A percentile compares a stretch with the other conserved stretches of the same genome.
Evolutionary conservation across 2,113 vertebrate genomes (phyloP).

Genomic region (Notarius quadriscutis): DNA sequence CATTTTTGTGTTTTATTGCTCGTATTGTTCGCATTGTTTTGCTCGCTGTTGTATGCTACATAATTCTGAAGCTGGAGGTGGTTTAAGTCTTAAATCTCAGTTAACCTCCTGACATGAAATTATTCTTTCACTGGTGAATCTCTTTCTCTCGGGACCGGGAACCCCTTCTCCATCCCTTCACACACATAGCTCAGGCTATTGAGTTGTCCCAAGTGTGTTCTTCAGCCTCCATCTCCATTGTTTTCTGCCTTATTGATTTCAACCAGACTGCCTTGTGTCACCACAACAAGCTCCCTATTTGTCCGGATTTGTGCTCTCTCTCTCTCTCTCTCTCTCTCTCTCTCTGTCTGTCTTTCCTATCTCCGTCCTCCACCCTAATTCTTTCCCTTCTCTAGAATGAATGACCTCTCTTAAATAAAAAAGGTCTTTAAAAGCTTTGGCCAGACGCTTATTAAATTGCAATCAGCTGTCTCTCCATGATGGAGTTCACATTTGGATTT

Average conservation of each 20-base stretch:
- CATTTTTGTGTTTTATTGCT: background rate
- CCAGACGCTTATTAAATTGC: conserved; percentile 68
- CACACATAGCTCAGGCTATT: conserved; percentile 66
- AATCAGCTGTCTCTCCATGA: conserved; percentile 65
- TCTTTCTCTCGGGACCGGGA: background rate
- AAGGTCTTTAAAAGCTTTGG: conserved; percentile 63
- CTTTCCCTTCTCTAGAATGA: conserved; percentile 43
- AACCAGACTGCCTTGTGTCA: conserved; percentile 67
- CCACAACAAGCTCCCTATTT: conserved; percentile 62
- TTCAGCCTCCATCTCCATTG: conserved; percentile 67
- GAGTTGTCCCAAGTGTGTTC: conserved; percentile 64
- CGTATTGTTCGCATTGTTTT: too few relatives aligned
- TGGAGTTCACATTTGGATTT: conserved; percentile 58
- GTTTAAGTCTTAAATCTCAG: background rate
- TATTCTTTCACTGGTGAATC: background rate
- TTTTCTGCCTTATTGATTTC: conserved; percentile 72
- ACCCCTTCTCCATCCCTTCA: conserved; percentile 42
- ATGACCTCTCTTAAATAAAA: conserved; percentile 68
- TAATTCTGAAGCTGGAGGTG: background rate
- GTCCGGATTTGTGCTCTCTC: conserved; percentile 65
- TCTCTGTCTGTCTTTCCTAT: background rate
- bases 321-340: conserved; percentile 8
- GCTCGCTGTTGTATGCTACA: background rate
- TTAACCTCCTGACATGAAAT: conserved; percentile 14
- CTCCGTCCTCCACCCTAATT: background rate